These are phyloP conservation scores for Yponomeuta plumbellus DNA, from an alignment of 2,888 invertebrate species.

Conservation along the genomic window DNA sequence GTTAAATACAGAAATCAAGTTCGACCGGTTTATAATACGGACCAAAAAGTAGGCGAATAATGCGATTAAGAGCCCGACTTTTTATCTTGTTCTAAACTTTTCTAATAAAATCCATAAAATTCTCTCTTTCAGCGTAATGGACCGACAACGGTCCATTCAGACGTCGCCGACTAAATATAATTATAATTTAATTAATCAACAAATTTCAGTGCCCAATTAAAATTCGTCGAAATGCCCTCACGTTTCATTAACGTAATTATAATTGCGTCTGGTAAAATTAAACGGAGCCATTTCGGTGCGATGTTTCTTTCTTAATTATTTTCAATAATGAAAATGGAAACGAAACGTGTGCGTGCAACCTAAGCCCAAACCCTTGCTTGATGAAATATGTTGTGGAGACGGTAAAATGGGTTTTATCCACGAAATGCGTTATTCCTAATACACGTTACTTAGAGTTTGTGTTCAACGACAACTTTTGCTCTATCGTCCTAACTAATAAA, in stretches of 20 bases:
- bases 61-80: neutral
- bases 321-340: neutral
- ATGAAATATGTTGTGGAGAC: neutral
- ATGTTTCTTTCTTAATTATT: neutral
- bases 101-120: neutral
- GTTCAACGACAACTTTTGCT: too few species aligned
- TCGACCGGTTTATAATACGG: too few species aligned
- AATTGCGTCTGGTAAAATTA: too few species aligned
- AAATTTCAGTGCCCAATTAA: neutral
- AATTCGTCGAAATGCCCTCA: neutral
- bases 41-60: too few species aligned
- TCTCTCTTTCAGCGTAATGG: neutral
- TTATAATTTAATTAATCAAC: neutral
- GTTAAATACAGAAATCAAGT: too few species aligned
- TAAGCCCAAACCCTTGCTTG: neutral
- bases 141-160: neutral
- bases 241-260: neutral
- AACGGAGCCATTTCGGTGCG: too few species aligned
- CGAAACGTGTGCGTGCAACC: neutral
- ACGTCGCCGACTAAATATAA: neutral
- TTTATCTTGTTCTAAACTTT: neutral
- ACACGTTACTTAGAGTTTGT: too few species aligned
- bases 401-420: neutral
- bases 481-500: too few species aligned
- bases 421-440: too few species aligned